Base-by-base conservation (phyloP, 2,797 vertebrate genomes). In the Poeciliopsis infans region DNA sequence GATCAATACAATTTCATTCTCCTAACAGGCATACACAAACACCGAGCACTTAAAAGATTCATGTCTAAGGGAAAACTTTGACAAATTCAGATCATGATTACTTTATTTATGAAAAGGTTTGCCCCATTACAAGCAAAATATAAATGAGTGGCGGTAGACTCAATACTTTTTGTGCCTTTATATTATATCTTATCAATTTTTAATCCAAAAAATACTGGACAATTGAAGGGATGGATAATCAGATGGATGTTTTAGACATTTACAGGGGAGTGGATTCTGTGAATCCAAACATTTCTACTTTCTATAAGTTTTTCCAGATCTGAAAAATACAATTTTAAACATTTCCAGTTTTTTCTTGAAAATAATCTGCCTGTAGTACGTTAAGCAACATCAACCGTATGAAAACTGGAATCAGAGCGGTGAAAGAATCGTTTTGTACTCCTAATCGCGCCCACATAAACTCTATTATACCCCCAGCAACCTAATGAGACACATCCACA, bases 51-150 rank as follows among this genome's bases (percentile, higher is more conserved):
- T 66, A 23, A 66, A 39, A 66, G 33, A 39, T 39, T 39, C 16
- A 66, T 23, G 8, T 66, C 7, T 66, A 39, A 39, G 3, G 18
- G 10, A 39, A 66, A 66, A 15, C 61, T 33, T 33, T 36, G 59
- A 64, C 57, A 28, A 61, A 61, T 61, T 20, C 61, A 36, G 18
- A 39, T 39, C 8, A 39, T 39, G 8, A 39, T 66, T 18, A 66
- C 36, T 31, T 59, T 33, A 64, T 39, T 66, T 5, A 43, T 51
- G 33, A 51, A 45, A 47, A 78, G 79, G 36, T 77, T 31, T 70
- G 4, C 4, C 64, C 45, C 68, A 59, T 70, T 0, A 23, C 72
- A 77, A 81, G 72, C 2, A 72, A 79, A 72, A 33, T 39, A 66
- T 66, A 23, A 66, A 36, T 16, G 55, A 59, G n/a, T 59, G 2